These are phyloP conservation scores for Molanna angustata DNA, from an alignment of 2,888 invertebrate genomes.

Conservation along the genomic window DNA sequence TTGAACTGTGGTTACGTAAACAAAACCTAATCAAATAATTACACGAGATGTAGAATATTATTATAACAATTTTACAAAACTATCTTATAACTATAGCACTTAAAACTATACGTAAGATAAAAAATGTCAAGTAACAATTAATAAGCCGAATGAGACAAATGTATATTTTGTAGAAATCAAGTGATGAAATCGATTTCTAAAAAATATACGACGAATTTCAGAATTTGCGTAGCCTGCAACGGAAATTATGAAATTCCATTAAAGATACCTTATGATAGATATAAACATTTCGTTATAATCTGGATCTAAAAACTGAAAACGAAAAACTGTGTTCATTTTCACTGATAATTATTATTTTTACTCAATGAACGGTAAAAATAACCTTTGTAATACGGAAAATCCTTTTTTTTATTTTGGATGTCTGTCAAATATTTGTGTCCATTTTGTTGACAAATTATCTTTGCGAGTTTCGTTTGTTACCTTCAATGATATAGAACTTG, in stretches of 20 bases:
- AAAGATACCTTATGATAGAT: neutral
- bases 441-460: too few relatives aligned
- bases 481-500: too few relatives aligned
- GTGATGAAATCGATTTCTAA: conserved; percentile 4
- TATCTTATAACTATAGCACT: conserved; percentile 4
- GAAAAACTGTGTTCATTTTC: conserved; percentile 8
- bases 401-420: conserved; percentile 2
- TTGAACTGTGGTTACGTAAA: conserved; percentile 19
- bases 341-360: conserved; percentile 5
- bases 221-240: conserved; percentile 7
- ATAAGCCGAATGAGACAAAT: conserved; percentile 19
- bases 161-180: conserved; percentile 14
- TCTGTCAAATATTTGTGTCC: too few relatives aligned
- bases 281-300: conserved; percentile 11
- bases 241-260: conserved; percentile 8
- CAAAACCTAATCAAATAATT: conserved; percentile 6
- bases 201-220: conserved; percentile 9
- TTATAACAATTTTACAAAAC: conserved; percentile 7
- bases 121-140: conserved; percentile 12
- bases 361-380: conserved; percentile 18
- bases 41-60: conserved; percentile 16
- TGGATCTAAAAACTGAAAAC: conserved; percentile 24
- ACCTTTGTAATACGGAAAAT: neutral
- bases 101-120: too few relatives aligned
- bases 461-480: too few relatives aligned